Conservation (phyloP, 2,888 invertebrate species). For the Margaritifera margaritifera region DNA sequence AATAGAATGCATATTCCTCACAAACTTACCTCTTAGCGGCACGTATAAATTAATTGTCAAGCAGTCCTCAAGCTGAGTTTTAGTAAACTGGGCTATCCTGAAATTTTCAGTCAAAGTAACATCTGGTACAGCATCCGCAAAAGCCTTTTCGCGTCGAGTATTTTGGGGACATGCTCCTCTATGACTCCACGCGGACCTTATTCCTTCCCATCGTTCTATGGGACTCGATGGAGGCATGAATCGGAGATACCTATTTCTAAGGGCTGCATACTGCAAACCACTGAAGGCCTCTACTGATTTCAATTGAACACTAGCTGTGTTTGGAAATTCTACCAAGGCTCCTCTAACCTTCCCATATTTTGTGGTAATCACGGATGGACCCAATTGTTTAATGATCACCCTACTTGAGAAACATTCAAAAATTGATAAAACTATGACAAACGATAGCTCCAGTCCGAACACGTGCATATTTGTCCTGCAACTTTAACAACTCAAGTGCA, state of each 20-base stretch:
- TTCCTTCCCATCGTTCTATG: slow-evolving; percentile 87
- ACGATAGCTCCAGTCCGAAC: too few relatives aligned
- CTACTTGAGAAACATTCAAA: too few relatives aligned
- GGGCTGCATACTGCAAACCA: slow-evolving; percentile 94
- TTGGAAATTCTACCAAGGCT: slow-evolving; percentile 61
- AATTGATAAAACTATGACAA: too few relatives aligned
- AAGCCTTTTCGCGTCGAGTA: slow-evolving; percentile 9
- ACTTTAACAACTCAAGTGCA: too few relatives aligned
- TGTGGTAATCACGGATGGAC: slow-evolving; percentile 72
- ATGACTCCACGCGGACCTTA: slow-evolving; percentile 79
- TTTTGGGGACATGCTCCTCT: slow-evolving; percentile 90
- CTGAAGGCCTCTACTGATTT: slow-evolving; percentile 88
- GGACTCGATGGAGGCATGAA: slow-evolving; percentile 98
- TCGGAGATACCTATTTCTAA: slow-evolving; percentile 88
- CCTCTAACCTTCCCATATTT: slow-evolving; percentile 91
- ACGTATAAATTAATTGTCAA: slow-evolving; percentile 39
- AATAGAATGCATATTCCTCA: too few relatives aligned
- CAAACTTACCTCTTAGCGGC: slow-evolving; percentile 34
- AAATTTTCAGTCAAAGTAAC: slow-evolving; percentile 24
- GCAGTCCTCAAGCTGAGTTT: slow-evolving; percentile 38
- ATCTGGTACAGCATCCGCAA: slow-evolving; percentile 17
- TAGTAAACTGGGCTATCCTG: slow-evolving; percentile 25
- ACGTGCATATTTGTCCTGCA: too few relatives aligned
- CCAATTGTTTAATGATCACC: slow-evolving; percentile 27
- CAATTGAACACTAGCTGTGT: slow-evolving; percentile 44